These are phyloP conservation scores for Bungarus multicinctus DNA, from an alignment of 2,113 vertebrate species.

Conservation along the genomic window DNA sequence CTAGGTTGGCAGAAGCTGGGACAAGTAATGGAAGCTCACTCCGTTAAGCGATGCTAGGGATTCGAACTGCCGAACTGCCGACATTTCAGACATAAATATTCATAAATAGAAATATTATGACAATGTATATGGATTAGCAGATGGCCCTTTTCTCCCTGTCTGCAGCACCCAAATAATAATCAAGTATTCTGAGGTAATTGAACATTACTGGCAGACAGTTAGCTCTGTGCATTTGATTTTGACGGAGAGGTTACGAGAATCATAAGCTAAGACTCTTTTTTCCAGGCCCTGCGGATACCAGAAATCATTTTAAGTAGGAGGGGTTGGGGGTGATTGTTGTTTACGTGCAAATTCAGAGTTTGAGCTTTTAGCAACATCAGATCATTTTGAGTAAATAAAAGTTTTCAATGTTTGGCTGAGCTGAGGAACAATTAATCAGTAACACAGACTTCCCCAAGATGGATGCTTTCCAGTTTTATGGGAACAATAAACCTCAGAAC, in stretches of 20 bases:
- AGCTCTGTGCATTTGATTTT: neutral
- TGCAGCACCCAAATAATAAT: neutral
- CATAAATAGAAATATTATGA: neutral
- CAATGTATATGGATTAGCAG: neutral
- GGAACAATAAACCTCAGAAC: neutral
- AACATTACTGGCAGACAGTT: neutral
- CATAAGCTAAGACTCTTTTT: neutral
- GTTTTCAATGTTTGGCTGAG: neutral
- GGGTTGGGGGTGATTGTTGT: neutral
- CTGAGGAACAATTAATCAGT: neutral
- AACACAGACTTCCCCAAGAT: neutral
- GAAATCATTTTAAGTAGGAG: neutral
- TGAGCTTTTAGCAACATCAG: neutral
- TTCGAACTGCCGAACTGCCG: too few relatives aligned
- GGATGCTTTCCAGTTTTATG: neutral
- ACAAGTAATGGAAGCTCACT: too few relatives aligned
- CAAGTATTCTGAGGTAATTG: neutral
- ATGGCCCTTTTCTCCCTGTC: neutral
- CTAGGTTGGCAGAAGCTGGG: too few relatives aligned
- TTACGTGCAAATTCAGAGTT: neutral
- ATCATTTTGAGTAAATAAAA: neutral
- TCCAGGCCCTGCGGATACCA: neutral
- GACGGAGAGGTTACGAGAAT: neutral
- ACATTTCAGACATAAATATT: neutral
- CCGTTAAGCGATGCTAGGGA: too few relatives aligned